Conservation (phyloP, 2,888 invertebrate genomes). For the Yponomeuta plumbellus region DNA sequence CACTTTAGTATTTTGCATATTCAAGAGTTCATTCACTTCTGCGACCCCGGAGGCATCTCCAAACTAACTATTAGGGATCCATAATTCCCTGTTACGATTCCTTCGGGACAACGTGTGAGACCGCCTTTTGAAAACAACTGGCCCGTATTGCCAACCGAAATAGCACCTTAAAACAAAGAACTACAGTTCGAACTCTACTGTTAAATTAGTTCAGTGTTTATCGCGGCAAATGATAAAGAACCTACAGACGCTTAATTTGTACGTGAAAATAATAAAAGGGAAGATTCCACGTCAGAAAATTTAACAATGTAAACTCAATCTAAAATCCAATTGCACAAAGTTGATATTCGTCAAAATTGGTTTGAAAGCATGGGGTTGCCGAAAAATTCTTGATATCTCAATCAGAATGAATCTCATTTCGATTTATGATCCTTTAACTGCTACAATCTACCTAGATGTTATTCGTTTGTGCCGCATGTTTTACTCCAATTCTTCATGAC, state of each 20-base stretch:
- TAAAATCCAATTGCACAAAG: slow-evolving; percentile 16
- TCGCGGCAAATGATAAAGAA: slow-evolving; percentile 20
- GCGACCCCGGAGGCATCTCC: slow-evolving; percentile 22
- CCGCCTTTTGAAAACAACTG: slow-evolving; percentile 24
- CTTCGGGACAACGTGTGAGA: slow-evolving; percentile 28
- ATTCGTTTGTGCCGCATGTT: background rate
- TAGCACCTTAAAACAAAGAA: slow-evolving; percentile 1
- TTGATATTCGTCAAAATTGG: slow-evolving; percentile 17
- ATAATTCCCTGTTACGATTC: slow-evolving; percentile 26
- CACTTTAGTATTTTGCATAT: slow-evolving; percentile 16
- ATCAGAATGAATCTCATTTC: slow-evolving; percentile 24
- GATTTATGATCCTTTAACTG: slow-evolving; percentile 24
- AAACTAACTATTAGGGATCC: slow-evolving; percentile 25
- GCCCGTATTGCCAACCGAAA: slow-evolving; percentile 3
- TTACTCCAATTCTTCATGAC: background rate
- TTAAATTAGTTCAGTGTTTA: background rate
- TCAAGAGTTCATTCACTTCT: slow-evolving; percentile 26
- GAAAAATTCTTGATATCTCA: slow-evolving; percentile 26
- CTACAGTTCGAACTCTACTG: background rate
- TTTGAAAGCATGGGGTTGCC: slow-evolving; percentile 10
- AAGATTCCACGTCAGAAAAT: background rate
- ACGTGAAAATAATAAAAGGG: slow-evolving; percentile 16
- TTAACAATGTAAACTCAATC: slow-evolving; percentile 15
- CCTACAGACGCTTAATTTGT: slow-evolving; percentile 18
- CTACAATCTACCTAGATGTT: background rate